Evolutionary conservation across 1,140 invertebrate genomes (phyloP), one percentile per base, ranked within the genome.

Genomic region (Atta colombica): DNA sequence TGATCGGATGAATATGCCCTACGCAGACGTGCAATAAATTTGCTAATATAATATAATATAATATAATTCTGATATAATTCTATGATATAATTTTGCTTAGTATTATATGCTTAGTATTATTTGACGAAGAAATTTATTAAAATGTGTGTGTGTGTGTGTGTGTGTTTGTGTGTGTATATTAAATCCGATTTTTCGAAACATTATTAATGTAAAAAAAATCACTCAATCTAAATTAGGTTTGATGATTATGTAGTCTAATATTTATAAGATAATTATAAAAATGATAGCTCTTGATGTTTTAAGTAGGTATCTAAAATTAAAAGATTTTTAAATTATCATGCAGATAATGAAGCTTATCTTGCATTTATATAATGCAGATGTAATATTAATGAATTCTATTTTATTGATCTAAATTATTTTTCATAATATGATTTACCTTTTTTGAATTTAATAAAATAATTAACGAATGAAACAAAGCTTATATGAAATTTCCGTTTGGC

Each of bases 1-100:
- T 65, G 58, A 86, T 71, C 75, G 77, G 77, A 55, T 68, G 77
- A 89, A 84, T 82, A 28, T 63, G 61, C 31, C 25, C 71, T 60
- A 45, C 58, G 49, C 18, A 66, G 72, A 14, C 74, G 68, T 31
- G 39, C 25, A 72, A 49, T 39, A 28, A 84, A 84, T 74, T 63
- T 45, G 6, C 66, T 12, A 60, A n/a, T 75, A n/a, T n/a, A n/a
- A n/a, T n/a, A n/a, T n/a, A n/a, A n/a, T n/a, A n/a, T n/a, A n/a
- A n/a, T n/a, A n/a, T n/a, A n/a, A n/a, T n/a, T n/a, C 35, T 55
- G 28, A 75, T 63, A 49, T 63, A 63, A 84, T 84, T 75, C 28
- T 35, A 51, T 35, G 31, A 51, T 60, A 14, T 51, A 74, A 75
- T 84, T 84, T 63, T 3, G 28, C 45, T 25, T 35, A 45, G 25